These are phyloP conservation scores for Climacteris rufus DNA, from an alignment of 2,113 vertebrate species.

Conservation along the genomic window DNA sequence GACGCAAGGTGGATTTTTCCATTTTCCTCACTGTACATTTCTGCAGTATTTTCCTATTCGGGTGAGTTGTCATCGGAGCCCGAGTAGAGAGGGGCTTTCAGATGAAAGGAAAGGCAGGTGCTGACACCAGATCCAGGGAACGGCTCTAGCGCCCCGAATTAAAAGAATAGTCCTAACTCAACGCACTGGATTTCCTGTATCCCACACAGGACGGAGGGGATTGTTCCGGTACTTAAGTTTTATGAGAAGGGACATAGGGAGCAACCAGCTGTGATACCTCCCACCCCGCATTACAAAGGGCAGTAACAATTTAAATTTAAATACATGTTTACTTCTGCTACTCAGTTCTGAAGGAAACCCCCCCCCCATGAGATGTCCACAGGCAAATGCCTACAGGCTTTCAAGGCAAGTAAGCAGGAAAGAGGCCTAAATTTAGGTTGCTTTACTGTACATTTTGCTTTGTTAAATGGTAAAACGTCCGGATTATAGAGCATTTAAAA, in stretches of 20 bases:
- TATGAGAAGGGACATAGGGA: fast-evolving
- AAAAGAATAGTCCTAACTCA: fast-evolving
- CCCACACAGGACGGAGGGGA: fast-evolving
- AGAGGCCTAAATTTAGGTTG: no score
- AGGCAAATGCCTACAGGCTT: fast-evolving
- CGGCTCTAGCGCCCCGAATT: fast-evolving
- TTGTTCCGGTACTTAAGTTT: neutral
- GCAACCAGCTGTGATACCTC: no score
- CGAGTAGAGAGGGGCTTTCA: fast-evolving
- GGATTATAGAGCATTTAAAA: no score
- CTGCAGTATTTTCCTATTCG: fast-evolving
- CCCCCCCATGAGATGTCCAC: fast-evolving
- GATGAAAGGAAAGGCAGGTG: fast-evolving
- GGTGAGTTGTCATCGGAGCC: fast-evolving
- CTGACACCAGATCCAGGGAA: fast-evolving
- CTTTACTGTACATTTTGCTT: no score
- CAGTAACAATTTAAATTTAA: fast-evolving
- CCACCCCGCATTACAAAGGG: fast-evolving
- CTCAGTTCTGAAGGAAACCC: fast-evolving
- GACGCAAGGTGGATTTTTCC: fast-evolving
- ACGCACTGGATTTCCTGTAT: fast-evolving
- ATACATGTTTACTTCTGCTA: fast-evolving
- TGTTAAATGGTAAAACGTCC: no score
- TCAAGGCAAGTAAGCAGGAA: fast-evolving
- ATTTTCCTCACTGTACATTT: fast-evolving